These are phyloP conservation scores for Sorex maritimensis DNA, from an alignment of 2,797 vertebrate species.

Conservation along the genomic window DNA sequence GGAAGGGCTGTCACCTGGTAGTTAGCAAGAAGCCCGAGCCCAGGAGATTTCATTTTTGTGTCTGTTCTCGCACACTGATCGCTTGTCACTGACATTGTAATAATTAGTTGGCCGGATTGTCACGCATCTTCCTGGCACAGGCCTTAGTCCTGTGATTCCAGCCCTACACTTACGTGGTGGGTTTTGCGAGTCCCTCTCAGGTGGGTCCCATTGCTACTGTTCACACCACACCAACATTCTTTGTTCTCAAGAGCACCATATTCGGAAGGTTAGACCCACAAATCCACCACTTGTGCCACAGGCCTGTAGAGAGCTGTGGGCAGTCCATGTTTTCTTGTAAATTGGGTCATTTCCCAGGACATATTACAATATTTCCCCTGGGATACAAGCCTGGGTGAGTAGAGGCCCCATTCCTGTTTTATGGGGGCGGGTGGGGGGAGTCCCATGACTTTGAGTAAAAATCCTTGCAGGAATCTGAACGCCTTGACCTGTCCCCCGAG, in stretches of 20 bases:
- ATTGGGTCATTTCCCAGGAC: neutral
- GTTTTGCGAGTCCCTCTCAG: neutral
- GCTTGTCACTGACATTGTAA: slow-evolving; percentile 57
- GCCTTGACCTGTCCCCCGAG: too few relatives aligned
- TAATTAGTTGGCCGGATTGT: slow-evolving; percentile 50
- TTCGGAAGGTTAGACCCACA: neutral
- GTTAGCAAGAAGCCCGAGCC: slow-evolving; percentile 47
- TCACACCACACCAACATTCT: neutral
- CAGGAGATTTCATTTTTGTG: slow-evolving; percentile 38
- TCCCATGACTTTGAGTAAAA: too few relatives aligned
- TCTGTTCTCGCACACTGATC: slow-evolving; percentile 33
- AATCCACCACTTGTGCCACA: neutral
- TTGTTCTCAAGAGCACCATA: neutral
- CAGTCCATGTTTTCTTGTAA: neutral
- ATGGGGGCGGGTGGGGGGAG: too few relatives aligned
- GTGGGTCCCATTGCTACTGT: neutral
- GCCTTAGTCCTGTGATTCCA: neutral
- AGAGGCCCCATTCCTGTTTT: neutral
- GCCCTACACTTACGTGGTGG: slow-evolving; percentile 22
- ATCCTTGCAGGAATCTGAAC: too few relatives aligned
- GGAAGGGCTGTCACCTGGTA: slow-evolving; percentile 20
- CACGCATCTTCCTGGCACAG: neutral
- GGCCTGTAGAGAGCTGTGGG: neutral
- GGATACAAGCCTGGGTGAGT: neutral
- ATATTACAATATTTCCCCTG: neutral